Percentiles rank a stretch among this genome's conserved stretches.
Evolutionary conservation across 2,888 invertebrate species (phyloP).

Genomic region (Sminthurinus aureus): DNA sequence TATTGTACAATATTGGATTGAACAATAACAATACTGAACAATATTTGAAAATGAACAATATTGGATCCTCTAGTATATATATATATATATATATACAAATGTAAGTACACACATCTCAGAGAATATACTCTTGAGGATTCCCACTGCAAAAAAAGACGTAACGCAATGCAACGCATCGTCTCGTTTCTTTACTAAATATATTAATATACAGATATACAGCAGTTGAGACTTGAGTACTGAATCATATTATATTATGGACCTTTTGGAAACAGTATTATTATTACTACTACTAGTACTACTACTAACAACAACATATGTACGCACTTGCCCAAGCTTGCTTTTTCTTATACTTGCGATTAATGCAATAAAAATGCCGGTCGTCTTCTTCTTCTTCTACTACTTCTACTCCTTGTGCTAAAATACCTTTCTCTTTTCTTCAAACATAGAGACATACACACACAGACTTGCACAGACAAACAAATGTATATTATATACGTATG

Average conservation of each 20-base stretch:
- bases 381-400: slow-evolving; percentile 13
- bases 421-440: slow-evolving; percentile 45
- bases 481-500: background rate
- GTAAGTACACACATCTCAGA: no score
- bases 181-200: background rate
- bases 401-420: slow-evolving; percentile 22
- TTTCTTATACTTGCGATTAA: slow-evolving; percentile 32
- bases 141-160: background rate
- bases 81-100: no score
- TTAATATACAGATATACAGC: no score
- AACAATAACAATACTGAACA: no score
- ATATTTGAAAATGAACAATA: no score
- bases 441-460: background rate
- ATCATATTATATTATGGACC: background rate
- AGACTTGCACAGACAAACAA: no score
- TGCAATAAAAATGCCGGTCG: slow-evolving; percentile 44
- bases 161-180: background rate
- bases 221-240: background rate
- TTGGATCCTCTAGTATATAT: no score
- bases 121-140: background rate
- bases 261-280: background rate
- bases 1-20: no score
- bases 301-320: background rate
- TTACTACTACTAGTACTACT: background rate
- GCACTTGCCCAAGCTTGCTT: slow-evolving; percentile 38